Conservation (phyloP, 2,797 vertebrate genomes). For the Pogoniulus pusillus region DNA sequence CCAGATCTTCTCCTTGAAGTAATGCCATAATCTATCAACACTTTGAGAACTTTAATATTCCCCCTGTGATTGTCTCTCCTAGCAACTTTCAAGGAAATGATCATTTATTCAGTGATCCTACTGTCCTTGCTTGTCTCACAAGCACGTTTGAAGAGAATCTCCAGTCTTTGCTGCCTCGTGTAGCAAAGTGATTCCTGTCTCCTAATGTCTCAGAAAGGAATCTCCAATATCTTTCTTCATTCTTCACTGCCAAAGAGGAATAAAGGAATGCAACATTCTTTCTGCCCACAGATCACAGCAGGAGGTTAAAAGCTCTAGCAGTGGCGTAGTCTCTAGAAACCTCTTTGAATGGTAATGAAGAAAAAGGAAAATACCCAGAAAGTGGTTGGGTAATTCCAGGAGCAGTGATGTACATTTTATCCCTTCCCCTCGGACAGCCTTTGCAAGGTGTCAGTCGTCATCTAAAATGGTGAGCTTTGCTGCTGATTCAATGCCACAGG, state of each 20-base stretch:
- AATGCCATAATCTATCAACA: background rate
- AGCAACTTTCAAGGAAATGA: background rate
- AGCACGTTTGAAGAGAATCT: background rate
- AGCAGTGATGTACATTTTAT: background rate
- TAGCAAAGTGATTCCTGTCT: background rate
- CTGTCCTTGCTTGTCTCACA: background rate
- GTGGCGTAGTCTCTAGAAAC: background rate
- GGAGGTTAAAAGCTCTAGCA: background rate
- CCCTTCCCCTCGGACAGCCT: background rate
- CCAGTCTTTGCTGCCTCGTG: background rate
- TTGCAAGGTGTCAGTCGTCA: background rate
- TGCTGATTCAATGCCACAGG: background rate
- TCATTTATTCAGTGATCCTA: background rate
- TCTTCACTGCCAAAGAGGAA: background rate
- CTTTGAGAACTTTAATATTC: conserved; percentile 7
- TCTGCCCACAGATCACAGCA: background rate
- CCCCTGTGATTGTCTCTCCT: background rate
- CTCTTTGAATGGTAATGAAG: background rate
- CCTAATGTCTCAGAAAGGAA: background rate
- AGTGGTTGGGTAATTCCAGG: background rate
- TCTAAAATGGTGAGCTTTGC: background rate
- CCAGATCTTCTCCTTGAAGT: background rate
- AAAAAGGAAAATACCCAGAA: background rate
- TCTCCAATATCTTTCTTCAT: background rate
- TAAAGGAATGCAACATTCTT: background rate